phyloP scores from a whole-genome alignment of 2,888 invertebrate species.

The Trachelus troglodyta region DNA sequence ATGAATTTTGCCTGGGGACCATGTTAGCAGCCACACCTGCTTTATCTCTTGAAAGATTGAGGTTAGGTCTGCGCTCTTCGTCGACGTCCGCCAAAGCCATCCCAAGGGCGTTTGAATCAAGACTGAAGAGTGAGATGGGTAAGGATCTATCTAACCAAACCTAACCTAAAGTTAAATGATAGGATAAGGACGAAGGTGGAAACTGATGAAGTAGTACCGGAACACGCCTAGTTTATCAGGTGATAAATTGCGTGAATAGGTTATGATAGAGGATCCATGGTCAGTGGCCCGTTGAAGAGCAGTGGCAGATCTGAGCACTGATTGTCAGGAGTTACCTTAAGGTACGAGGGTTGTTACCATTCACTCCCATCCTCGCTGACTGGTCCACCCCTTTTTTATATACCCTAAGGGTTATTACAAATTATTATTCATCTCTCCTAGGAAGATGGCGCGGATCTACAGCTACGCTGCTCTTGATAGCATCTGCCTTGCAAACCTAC shows the following conservation, averaged over 20 bases:
- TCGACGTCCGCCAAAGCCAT: not conserved
- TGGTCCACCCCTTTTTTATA: conserved; percentile 26
- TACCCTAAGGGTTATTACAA: conserved; percentile 36
- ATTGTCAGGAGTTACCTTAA: conserved; percentile 23
- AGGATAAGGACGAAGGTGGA: not conserved
- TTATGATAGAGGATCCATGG: not conserved
- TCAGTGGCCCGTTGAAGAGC: conserved; percentile 38
- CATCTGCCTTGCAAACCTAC: not conserved
- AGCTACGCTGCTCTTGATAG: not conserved
- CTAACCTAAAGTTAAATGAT: not conserved
- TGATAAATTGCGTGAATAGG: conserved; percentile 45
- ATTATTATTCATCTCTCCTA: conserved; percentile 37
- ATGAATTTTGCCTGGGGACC: not conserved
- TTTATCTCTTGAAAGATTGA: conserved; percentile 21
- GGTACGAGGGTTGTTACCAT: conserved; percentile 2
- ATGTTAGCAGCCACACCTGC: conserved; percentile 36
- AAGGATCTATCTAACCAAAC: not conserved
- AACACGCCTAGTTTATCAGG: conserved; percentile 46
- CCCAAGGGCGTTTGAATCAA: not conserved
- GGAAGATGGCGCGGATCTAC: conserved; percentile 11
- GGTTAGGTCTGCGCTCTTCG: not conserved
- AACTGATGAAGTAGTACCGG: conserved; percentile 8
- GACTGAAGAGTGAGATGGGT: not conserved
- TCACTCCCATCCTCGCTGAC: conserved; percentile 14
- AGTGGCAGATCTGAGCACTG: conserved; percentile 49